These are phyloP conservation scores for Salvator merianae DNA, from an alignment of 2,113 vertebrate species.

Conservation along the genomic window DNA sequence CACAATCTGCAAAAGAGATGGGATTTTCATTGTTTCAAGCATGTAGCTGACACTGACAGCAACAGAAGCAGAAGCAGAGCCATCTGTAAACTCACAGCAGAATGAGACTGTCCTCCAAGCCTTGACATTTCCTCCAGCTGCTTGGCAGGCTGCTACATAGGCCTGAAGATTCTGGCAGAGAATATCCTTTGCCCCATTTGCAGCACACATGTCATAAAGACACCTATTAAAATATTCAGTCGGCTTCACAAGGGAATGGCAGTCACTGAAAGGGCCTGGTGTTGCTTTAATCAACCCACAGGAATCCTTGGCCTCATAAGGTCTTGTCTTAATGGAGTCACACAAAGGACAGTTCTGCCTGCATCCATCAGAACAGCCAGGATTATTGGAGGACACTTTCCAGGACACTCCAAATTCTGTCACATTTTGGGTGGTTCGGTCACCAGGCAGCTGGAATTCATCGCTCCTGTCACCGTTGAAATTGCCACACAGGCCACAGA, in stretches of 20 bases:
- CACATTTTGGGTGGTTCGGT: not conserved
- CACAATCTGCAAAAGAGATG: too few species aligned
- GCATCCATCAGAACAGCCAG: constrained; percentile 51
- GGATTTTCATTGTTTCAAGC: too few species aligned
- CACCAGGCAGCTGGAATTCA: constrained; percentile 67
- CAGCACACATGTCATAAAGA: constrained; percentile 67
- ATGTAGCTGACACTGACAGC: too few species aligned
- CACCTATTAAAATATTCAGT: constrained; percentile 64
- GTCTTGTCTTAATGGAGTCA: not conserved
- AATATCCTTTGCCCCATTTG: constrained; percentile 40
- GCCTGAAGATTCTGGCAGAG: constrained; percentile 74
- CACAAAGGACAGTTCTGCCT: constrained; percentile 52
- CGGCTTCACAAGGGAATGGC: constrained; percentile 63
- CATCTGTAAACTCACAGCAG: constrained; percentile 65
- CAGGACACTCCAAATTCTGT: constrained; percentile 67
- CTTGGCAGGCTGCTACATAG: constrained; percentile 70
- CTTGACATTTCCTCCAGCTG: constrained; percentile 58
- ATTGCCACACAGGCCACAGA: constrained; percentile 76
- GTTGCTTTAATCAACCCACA: constrained; percentile 69
- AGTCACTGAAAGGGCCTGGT: constrained; percentile 70
- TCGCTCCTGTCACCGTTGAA: constrained; percentile 63
- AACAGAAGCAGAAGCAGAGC: not conserved
- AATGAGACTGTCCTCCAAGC: constrained; percentile 71
- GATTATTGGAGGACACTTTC: constrained; percentile 55
- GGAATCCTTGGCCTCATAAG: constrained; percentile 6